Evolutionary conservation across 2,888 invertebrate genomes (phyloP), one percentile per base, ranked within the genome.

Genomic region (Rhogogaster chlorosoma): DNA sequence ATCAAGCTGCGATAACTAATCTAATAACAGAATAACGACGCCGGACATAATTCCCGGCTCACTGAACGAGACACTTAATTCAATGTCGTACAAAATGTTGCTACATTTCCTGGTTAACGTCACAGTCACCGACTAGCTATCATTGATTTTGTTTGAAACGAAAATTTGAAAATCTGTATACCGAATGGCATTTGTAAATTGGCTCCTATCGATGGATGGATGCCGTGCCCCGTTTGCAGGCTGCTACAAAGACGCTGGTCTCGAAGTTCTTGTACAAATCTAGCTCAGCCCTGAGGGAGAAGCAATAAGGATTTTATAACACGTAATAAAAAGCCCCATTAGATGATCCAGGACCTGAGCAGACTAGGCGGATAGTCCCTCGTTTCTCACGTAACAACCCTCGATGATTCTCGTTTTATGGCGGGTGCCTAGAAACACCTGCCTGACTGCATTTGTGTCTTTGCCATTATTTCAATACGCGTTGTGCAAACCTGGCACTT

Each of bases 251-350:
- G 80, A 80, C 36, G 80, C 57, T 53, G 38, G 26, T 80, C 38
- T 80, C 38, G 61, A 12, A 80, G 36, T 61, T 80, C 80, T 61
- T 57, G 61, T 29, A 80, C 80, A 80, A 61, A 80, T 80, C 80
- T 61, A 36, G 26, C 80, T 61, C 61, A 80, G 80, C 80, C 80
- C 80, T 32, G 61, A 80, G 86, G 67, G 29, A 80, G 82, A 83
- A 85, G 89, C 89, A 89, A 90, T 89, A 89, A 88, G 89, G 90
- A 91, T 90, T 89, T 90, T 90, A 90, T 89, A 89, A 90, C 87
- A 87, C 85, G 86, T 85, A 85, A 88, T 89, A 89, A 89, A 91
- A 88, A 87, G 87, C 87, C 84, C 87, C 87, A 86, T 87, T 89
- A 88, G 89, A 87, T 86, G 88, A 88, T 89, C 88, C 85, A 83